These are phyloP conservation scores for Paralvinella palmiformis DNA, from an alignment of 1,140 invertebrate genomes.

Conservation along the genomic window DNA sequence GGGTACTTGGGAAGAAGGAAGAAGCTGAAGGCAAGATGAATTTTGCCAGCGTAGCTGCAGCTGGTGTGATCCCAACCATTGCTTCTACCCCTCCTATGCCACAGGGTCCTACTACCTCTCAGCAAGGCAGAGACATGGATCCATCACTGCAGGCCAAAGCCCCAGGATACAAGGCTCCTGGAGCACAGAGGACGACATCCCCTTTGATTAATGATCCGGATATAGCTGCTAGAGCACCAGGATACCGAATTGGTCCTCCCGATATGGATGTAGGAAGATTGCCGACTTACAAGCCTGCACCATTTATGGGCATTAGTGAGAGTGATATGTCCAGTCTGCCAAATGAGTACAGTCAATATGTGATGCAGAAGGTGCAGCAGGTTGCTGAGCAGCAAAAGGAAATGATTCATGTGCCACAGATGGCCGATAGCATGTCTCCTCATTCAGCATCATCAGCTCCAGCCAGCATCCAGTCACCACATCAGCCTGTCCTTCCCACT, in stretches of 20 bases:
- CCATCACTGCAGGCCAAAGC: constrained; percentile 42
- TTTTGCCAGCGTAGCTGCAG: constrained; percentile 67
- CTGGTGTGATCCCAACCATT: constrained; percentile 51
- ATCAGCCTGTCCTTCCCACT: neutral
- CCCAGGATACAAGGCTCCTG: constrained; percentile 37
- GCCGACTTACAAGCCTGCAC: no score
- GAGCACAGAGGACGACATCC: constrained; percentile 27
- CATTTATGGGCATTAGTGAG: no score
- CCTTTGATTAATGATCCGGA: no score
- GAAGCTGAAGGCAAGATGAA: constrained; percentile 64
- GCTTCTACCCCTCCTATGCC: constrained; percentile 51
- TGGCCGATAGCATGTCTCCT: neutral
- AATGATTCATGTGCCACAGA: neutral
- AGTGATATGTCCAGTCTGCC: no score
- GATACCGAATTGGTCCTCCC: neutral
- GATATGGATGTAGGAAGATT: no score
- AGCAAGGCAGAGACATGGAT: constrained; percentile 25
- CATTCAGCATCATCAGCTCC: neutral
- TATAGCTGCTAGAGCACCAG: no score
- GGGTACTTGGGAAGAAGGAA: constrained; percentile 63
- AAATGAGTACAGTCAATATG: no score
- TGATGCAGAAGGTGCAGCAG: neutral
- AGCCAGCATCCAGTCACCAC: constrained; percentile 30
- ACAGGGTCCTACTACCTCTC: constrained; percentile 56
- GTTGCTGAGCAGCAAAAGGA: neutral